phyloP scores from a whole-genome alignment of 2,888 invertebrate genomes.

The Julus scanicus region DNA sequence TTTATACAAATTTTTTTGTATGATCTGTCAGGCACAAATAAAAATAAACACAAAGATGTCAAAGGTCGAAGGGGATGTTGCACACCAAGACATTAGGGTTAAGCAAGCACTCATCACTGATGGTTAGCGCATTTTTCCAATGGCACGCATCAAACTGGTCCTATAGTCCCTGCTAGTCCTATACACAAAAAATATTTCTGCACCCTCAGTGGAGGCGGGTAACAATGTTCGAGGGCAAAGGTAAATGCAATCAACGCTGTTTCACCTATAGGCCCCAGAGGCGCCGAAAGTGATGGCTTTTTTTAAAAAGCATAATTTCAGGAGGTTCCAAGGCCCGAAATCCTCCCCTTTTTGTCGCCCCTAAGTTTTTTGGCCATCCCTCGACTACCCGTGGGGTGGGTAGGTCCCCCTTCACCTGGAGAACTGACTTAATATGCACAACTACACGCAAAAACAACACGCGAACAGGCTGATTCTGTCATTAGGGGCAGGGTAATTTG shows the following conservation, averaged over 20 bases:
- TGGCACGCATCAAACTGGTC: not conserved
- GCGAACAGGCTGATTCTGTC: slow-evolving; percentile 19
- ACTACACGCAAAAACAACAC: not conserved
- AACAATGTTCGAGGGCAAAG: not conserved
- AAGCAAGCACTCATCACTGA: too few species aligned
- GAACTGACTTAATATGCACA: not conserved
- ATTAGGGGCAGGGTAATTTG: slow-evolving; percentile 11
- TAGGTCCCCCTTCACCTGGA: not conserved
- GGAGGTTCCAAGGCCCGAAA: not conserved
- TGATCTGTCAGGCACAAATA: too few species aligned
- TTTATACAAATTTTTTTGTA: too few species aligned
- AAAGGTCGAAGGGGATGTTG: too few species aligned
- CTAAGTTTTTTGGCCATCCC: not conserved
- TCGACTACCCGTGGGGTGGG: not conserved
- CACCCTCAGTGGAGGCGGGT: slow-evolving; percentile 11
- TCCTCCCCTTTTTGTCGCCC: slow-evolving; percentile 1
- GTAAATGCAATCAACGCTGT: not conserved
- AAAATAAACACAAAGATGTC: too few species aligned
- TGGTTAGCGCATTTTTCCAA: not conserved
- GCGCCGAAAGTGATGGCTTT: slow-evolving; percentile 10
- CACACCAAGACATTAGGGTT: too few species aligned
- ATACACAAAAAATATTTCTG: too few species aligned
- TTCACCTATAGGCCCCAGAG: not conserved
- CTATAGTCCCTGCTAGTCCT: too few species aligned
- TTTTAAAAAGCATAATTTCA: not conserved